These are phyloP conservation scores for Ephialtes manifestator DNA, from an alignment of 2,888 invertebrate genomes.

Conservation along the genomic window DNA sequence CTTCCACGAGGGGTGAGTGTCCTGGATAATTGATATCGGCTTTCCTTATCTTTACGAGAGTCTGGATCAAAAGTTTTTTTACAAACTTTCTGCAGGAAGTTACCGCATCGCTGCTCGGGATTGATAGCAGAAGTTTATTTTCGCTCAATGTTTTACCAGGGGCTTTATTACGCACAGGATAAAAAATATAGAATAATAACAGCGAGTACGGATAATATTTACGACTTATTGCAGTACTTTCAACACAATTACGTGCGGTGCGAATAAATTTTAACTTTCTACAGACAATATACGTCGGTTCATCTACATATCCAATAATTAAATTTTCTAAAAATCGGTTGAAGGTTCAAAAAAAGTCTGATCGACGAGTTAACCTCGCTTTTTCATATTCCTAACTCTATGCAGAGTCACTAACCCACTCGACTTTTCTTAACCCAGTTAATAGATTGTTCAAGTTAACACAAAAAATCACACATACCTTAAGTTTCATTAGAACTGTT, in stretches of 20 bases:
- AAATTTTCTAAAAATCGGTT: not conserved
- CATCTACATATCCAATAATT: not conserved
- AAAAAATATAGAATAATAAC: not conserved
- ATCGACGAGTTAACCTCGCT: not conserved
- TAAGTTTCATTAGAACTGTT: not conserved
- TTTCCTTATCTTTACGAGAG: slow-evolving; percentile 55
- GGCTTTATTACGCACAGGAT: not conserved
- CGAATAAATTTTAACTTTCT: not conserved
- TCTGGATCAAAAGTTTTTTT: slow-evolving; percentile 32
- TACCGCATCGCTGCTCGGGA: slow-evolving; percentile 38
- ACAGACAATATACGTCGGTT: not conserved
- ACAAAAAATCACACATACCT: not conserved
- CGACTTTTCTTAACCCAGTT: not conserved
- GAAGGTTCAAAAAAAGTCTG: not conserved
- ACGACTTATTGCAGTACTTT: not conserved
- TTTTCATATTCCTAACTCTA: not conserved
- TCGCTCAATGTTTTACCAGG: not conserved
- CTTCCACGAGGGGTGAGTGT: slow-evolving; percentile 51
- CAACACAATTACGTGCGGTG: not conserved
- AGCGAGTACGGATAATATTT: not conserved
- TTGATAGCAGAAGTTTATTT: slow-evolving; percentile 31
- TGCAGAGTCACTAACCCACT: not conserved
- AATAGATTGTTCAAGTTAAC: not conserved
- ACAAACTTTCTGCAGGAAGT: slow-evolving; percentile 15
- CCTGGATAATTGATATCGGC: slow-evolving; percentile 64